Base-by-base conservation (phyloP, 2,113 vertebrate genomes). In the Chaetorhynchus papuensis region DNA sequence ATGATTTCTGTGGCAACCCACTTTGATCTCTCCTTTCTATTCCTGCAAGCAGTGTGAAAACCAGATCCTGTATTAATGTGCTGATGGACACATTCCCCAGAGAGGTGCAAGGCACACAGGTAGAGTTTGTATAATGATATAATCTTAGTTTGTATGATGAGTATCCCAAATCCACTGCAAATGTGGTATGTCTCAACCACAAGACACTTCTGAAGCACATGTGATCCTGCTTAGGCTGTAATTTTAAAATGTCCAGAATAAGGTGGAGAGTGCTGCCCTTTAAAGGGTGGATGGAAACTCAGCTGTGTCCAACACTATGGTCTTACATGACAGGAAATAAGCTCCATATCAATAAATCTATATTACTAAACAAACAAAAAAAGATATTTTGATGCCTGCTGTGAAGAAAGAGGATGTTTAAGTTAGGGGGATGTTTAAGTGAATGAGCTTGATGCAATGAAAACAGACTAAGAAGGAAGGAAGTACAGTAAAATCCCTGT, bases 341-440 rank as follows among this genome's bases (percentile, higher is more conserved):
- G 27, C 16, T 56, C 6, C 31, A 22, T 66, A 74, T 78, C 44
- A 68, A 47, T 80, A 65, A 71, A 75, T 64, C 89, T 72, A 24
- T 91, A 77, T 78, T 79, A 76, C 16, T 54, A 65, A 94, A 66
- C 44, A 74, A 78, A 35, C n/a, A 45, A 23, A 37, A 24, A 53
- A 44, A 23, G 22, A 10, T 56, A 28, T 60, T 93, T 93, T 89
- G 35, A 59, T 56, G 74, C 91, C 85, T 90, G 69, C 65, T 94
- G 71, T 8, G 52, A 94, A 95, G 66, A 78, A 92, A 90, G 87
- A 81, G 77, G 54, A 86, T 80, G 66, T 95, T 95, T 92, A 85
- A 92, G 74, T 92, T 75, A 83, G 60, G 86, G 70, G 64, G 77
- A 95, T 98, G 94, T 94, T 96, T 83, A 97, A 96, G 88, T 90